Conservation (phyloP, 2,888 invertebrate species). For the Dyspetes luteomarginatus region DNA sequence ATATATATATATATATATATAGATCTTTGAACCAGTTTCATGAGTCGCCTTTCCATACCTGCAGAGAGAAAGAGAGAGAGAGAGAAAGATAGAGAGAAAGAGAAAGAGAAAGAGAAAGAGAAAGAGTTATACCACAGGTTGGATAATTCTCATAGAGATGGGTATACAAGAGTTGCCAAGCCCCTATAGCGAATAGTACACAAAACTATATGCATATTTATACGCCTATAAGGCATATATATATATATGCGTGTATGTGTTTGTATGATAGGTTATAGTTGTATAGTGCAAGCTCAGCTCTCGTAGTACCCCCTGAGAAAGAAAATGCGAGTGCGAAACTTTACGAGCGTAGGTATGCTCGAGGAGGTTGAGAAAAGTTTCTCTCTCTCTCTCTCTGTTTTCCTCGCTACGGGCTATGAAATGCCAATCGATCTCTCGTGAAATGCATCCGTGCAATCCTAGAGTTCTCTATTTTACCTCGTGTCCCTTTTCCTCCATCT, state of each 20-base stretch:
- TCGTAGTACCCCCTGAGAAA: slow-evolving; percentile 17
- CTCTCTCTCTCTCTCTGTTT: not conserved
- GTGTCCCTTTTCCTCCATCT: not conserved
- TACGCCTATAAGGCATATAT: not conserved
- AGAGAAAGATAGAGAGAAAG: not conserved
- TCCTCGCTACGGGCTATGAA: slow-evolving; percentile 20
- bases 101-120: not conserved
- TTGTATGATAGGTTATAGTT: not conserved
- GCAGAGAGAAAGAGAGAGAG: slow-evolving; percentile 1
- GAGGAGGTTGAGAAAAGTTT: not conserved
- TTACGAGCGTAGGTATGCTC: slow-evolving; percentile 35
- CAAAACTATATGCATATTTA: slow-evolving; percentile 5
- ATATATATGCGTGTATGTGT: not conserved
- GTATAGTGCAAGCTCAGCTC: slow-evolving; percentile 32
- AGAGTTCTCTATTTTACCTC: slow-evolving; percentile 2
- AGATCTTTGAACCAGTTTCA: slow-evolving; percentile 40
- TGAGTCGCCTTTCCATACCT: slow-evolving; percentile 29
- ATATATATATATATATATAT: slow-evolving; percentile 6
- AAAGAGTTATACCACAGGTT: slow-evolving; percentile 7
- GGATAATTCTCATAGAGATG: slow-evolving; percentile 44
- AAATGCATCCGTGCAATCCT: slow-evolving; percentile 35
- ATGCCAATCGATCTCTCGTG: slow-evolving; percentile 46
- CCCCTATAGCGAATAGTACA: slow-evolving; percentile 19
- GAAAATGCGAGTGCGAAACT: slow-evolving; percentile 50
- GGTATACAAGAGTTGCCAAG: slow-evolving; percentile 9